Evolutionary conservation across 2,113 vertebrate species (phyloP).

Genomic region (Epinephelus cyanopodus): DNA sequence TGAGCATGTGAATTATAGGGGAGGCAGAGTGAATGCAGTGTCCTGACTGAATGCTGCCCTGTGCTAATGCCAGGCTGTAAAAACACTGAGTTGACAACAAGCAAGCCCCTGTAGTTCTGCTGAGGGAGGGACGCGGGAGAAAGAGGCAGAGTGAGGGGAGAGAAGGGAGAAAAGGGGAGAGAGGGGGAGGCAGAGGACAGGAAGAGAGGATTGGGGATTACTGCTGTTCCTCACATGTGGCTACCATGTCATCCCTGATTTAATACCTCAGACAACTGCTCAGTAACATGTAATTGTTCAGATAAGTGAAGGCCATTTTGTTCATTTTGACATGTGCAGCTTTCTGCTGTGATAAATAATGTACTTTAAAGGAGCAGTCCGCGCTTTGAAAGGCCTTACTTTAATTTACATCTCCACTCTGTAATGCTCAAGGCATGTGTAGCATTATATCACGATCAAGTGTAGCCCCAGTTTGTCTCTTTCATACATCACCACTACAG

Average conservation of each 20-base stretch:
- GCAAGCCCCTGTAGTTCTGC: slow-evolving; percentile 78
- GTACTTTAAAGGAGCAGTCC: slow-evolving; percentile 3
- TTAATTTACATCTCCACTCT: background rate
- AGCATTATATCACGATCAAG: slow-evolving; percentile 5
- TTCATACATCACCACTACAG: background rate
- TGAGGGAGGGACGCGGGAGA: slow-evolving; percentile 52
- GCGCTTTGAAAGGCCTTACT: background rate
- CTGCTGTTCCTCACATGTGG: slow-evolving; percentile 13
- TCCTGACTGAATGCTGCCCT: slow-evolving; percentile 76
- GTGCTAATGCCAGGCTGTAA: slow-evolving; percentile 83
- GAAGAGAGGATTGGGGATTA: slow-evolving; percentile 52
- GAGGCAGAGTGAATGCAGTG: slow-evolving; percentile 56
- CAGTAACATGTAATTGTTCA: slow-evolving; percentile 48
- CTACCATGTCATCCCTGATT: slow-evolving; percentile 48
- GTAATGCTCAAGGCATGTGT: background rate
- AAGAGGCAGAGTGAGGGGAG: background rate
- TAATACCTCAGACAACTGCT: slow-evolving; percentile 37
- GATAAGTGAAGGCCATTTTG: slow-evolving; percentile 39
- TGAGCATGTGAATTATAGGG: slow-evolving; percentile 71
- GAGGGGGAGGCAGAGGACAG: slow-evolving; percentile 9
- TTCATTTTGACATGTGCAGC: slow-evolving; percentile 36
- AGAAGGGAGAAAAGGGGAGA: background rate
- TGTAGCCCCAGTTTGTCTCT: background rate
- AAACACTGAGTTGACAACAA: slow-evolving; percentile 82
- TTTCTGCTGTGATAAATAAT: slow-evolving; percentile 21